Evolutionary conservation across 2,113 vertebrate species (phyloP).

Genomic region (Hucho hucho): DNA sequence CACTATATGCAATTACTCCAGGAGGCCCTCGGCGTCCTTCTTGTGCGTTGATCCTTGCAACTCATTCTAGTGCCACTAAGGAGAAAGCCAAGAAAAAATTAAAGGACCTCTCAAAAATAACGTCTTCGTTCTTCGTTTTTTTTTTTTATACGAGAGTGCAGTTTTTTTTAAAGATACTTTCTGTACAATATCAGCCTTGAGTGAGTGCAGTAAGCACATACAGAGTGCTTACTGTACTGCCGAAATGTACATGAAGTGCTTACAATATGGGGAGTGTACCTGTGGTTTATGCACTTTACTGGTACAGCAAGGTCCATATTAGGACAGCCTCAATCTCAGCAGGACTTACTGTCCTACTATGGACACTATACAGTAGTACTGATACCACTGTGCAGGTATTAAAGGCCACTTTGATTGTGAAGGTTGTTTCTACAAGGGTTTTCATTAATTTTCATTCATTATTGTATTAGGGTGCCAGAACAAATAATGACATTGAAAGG

Average conservation of each 20-base stretch:
- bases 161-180: not conserved
- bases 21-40: slow-evolving; percentile 1
- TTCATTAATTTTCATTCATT: not conserved
- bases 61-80: not conserved
- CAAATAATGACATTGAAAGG: not conserved
- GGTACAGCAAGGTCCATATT: not conserved
- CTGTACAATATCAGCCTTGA: not conserved
- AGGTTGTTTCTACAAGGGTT: not conserved
- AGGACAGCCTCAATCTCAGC: too few relatives aligned
- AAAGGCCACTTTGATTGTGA: too few relatives aligned
- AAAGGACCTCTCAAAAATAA: slow-evolving; percentile 9
- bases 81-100: slow-evolving; percentile 11
- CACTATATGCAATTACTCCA: slow-evolving; percentile 41
- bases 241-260: slow-evolving; percentile 15
- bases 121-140: not conserved
- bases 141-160: not conserved
- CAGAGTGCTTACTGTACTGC: slow-evolving; percentile 11
- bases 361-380: too few relatives aligned
- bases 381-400: too few relatives aligned
- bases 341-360: too few relatives aligned
- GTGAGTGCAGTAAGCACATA: too few relatives aligned
- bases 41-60: slow-evolving; percentile 7
- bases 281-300: not conserved
- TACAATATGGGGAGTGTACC: not conserved
- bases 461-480: not conserved